Evolutionary conservation across 2,888 invertebrate species (phyloP).

Genomic region (Diarsia rubi): DNA sequence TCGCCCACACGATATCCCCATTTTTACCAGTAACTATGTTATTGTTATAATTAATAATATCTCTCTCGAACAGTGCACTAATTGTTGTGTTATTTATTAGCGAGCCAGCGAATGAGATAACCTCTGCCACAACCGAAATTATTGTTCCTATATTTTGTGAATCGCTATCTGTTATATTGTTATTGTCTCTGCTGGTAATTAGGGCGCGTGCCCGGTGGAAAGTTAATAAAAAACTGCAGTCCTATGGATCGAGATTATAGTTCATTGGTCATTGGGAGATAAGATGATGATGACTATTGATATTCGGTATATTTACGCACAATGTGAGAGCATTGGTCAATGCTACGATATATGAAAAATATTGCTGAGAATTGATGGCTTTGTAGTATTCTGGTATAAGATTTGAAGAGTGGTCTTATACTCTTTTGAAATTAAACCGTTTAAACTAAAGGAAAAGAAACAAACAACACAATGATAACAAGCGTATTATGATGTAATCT

Average conservation of each 20-base stretch:
- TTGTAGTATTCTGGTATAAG: neutral
- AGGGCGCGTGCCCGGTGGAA: conserved; percentile 58
- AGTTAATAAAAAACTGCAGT: conserved; percentile 53
- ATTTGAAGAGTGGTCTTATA: neutral
- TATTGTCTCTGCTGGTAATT: conserved; percentile 66
- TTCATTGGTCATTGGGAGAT: conserved; percentile 49
- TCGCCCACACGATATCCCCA: conserved; percentile 19
- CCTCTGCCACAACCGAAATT: conserved; percentile 78
- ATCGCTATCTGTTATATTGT: conserved; percentile 66
- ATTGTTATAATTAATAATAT: conserved; percentile 66
- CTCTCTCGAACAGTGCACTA: conserved; percentile 69
- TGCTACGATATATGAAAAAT: neutral
- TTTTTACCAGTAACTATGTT: conserved; percentile 63
- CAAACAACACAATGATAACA: conserved; percentile 27
- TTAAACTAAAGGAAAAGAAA: neutral
- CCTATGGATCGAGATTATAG: conserved; percentile 47
- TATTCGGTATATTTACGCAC: neutral
- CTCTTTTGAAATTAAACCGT: neutral
- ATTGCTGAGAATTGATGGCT: neutral
- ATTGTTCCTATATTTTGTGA: conserved; percentile 78
- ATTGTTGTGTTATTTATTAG: conserved; percentile 72
- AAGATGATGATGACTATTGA: conserved; percentile 19
- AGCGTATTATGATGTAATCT: conserved; percentile 22
- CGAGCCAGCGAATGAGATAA: conserved; percentile 71
- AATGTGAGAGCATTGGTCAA: neutral